Base-by-base conservation (phyloP, 2,888 invertebrate genomes). In the Latrodectus elegans region DNA sequence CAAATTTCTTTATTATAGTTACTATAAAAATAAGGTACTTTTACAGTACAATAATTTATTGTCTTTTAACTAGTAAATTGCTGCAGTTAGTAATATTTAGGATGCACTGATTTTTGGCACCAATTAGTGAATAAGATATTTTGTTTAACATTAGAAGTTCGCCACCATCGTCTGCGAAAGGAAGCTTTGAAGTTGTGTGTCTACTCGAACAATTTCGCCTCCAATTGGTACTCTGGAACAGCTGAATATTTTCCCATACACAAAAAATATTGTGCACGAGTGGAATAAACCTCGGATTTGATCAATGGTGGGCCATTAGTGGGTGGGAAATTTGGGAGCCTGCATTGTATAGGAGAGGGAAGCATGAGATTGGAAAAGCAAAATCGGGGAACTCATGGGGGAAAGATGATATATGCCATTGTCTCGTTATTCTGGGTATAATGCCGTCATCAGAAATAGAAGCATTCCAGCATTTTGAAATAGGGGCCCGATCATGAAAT, bases 321-420 rank as follows among this genome's bases (percentile, higher is more conserved):
- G 85, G 79, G 79, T 74, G 74, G 79, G 79, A 70, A 80, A 85
- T 60, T 53, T 22, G 75, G 79, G 79, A 70, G 22, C 64, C 65
- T 38, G 38, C 64, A 76, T 51, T 55, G 15, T 26, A 22, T 49
- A 38, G 14, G 22, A 26, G 70, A 15, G 52, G 76, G 78, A 65
- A 65, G 73, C 52, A 77, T 65, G 60, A 78, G 78, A 84, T 84
- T 84, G 84, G 84, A 84, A 84, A 71, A 84, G 72, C 74, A 78
- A 78, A 84, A 84, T 79, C 78, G 78, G 74, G 67, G 65, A 52
- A 76, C 75, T 68, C 53, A 73, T 52, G 60, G 79, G 84, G 67
- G 52, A 84, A 85, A 85, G 79, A 85, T 85, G 85, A 85, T 85
- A 79, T 85, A 85, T 85, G 84, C 84, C 73, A 79, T 74, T 84